These are phyloP conservation scores for Salmo trutta DNA, from an alignment of 2,797 vertebrate species.

Conservation along the genomic window DNA sequence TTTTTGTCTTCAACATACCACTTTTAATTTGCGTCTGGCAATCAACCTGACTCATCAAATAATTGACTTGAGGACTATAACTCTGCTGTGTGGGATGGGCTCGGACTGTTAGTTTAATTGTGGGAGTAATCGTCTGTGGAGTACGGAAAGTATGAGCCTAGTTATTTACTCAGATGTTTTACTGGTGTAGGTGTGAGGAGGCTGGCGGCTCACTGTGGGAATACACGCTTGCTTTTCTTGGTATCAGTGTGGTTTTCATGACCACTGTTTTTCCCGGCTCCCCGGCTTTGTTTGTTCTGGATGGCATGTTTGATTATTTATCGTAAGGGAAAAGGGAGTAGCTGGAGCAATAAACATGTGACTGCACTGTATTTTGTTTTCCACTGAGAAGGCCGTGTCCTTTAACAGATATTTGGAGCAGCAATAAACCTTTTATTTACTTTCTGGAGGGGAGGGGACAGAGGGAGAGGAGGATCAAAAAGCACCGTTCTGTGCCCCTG, in stretches of 20 bases:
- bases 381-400: constrained; percentile 89
- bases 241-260: constrained; percentile 88
- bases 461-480: constrained; percentile 77
- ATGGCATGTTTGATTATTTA: constrained; percentile 98
- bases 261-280: constrained; percentile 85
- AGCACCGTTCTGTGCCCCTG: constrained; percentile 50
- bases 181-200: constrained; percentile 95
- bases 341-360: constrained; percentile 95
- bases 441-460: constrained; percentile 62
- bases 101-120: constrained; percentile 93
- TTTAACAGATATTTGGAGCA: constrained; percentile 86
- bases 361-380: constrained; percentile 92
- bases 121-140: constrained; percentile 90
- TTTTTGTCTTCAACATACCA: constrained; percentile 25
- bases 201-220: constrained; percentile 87
- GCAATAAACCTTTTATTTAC: constrained; percentile 87
- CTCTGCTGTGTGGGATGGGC: constrained; percentile 59
- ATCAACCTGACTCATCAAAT: constrained; percentile 36
- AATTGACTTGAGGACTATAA: constrained; percentile 21
- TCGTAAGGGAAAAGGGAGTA: constrained; percentile 94
- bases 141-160: constrained; percentile 93
- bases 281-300: constrained; percentile 95
- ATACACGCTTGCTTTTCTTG: constrained; percentile 90
- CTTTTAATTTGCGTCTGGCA: constrained; percentile 28
- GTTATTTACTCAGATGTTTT: constrained; percentile 97